phyloP scores from a whole-genome alignment of 2,888 invertebrate genomes.

The Dinocampus coccinellae region DNA sequence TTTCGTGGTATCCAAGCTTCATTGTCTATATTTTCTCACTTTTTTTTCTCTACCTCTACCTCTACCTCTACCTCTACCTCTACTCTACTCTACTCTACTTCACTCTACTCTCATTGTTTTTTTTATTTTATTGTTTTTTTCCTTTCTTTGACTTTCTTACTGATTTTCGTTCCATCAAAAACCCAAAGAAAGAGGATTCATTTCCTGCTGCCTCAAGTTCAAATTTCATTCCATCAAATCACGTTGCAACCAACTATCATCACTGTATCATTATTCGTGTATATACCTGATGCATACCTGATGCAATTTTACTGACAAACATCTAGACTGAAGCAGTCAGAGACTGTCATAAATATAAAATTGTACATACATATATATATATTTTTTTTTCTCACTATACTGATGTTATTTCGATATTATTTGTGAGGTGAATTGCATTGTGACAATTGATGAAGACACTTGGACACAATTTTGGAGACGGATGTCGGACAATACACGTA shows the following conservation, averaged over 20 bases:
- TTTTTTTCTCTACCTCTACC: not conserved
- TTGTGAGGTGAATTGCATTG: too few species aligned
- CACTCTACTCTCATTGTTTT: too few species aligned
- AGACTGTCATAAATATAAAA: not conserved
- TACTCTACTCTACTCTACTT: too few species aligned
- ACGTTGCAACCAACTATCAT: not conserved
- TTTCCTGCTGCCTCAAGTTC: not conserved
- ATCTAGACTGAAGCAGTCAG: not conserved
- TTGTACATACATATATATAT: too few species aligned
- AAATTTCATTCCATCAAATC: not conserved
- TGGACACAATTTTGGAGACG: too few species aligned
- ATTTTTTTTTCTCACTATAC: too few species aligned
- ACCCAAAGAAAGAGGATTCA: not conserved
- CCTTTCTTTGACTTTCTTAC: not conserved
- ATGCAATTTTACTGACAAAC: not conserved
- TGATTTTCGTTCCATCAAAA: not conserved
- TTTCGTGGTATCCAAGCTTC: slow-evolving; percentile 24
- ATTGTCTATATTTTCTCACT: slow-evolving; percentile 2
- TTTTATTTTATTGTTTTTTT: not conserved
- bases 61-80: too few species aligned
- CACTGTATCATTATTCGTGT: not conserved
- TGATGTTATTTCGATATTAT: too few species aligned
- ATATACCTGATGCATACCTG: not conserved
- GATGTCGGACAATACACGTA: too few species aligned
- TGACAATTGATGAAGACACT: too few species aligned